phyloP scores from a whole-genome alignment of 2,113 vertebrate species.

The Rhizomys pruinosus region DNA sequence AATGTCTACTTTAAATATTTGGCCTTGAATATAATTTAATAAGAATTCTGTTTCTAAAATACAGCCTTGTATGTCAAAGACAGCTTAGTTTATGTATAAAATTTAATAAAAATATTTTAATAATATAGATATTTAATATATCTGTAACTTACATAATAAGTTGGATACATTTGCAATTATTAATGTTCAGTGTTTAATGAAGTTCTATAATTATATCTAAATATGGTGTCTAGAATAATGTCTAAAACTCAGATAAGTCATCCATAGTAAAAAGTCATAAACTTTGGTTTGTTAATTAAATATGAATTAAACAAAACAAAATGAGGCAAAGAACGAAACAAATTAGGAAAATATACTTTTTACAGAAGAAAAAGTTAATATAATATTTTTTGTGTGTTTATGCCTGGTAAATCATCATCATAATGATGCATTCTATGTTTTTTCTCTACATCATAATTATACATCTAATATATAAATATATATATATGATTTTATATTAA shows the following conservation, averaged over 20 bases:
- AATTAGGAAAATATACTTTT: background rate
- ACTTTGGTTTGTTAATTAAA: background rate
- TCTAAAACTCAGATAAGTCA: background rate
- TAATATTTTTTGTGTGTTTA: background rate
- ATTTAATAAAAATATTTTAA: background rate
- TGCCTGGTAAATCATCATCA: background rate
- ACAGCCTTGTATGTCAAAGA: background rate
- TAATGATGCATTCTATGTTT: background rate
- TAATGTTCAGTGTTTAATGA: background rate
- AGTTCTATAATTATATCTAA: background rate
- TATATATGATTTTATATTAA: background rate
- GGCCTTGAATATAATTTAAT: background rate
- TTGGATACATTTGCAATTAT: background rate
- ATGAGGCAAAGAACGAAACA: background rate
- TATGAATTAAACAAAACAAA: background rate
- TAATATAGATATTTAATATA: background rate
- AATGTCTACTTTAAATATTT: background rate
- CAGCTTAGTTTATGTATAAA: background rate
- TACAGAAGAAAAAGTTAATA: background rate
- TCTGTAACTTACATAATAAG: background rate
- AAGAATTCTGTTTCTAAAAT: background rate
- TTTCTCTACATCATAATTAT: background rate
- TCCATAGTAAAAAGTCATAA: no score
- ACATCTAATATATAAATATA: background rate
- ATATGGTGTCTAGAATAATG: background rate